Base-by-base conservation (phyloP, 2,888 invertebrate species). In the Ichneumoninae sp. region DNA sequence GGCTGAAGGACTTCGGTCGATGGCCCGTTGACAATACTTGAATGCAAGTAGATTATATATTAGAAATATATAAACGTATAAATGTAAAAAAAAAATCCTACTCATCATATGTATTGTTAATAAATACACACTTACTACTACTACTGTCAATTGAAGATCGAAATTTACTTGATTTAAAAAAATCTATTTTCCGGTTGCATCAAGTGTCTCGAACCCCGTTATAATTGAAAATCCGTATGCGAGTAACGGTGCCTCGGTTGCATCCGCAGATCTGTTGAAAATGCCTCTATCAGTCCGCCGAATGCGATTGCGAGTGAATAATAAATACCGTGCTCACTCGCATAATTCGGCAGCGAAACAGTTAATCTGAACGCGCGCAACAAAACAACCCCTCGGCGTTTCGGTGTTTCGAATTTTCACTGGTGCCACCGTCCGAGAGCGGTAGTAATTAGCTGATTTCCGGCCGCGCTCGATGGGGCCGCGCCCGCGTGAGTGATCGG, bases 401-500 rank as follows among this genome's bases (percentile, higher is more conserved):
- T 3, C 13, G 16, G 3, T 47, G 44, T 26, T 22, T 13, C 26
- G 7, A 22, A 57, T 57, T 26, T 10, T 26, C 22, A 13, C 2
- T 13, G 1, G 26, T 57, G 26, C 22, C 8, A 13, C 10, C 13
- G 26, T 4, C 3, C 13, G 10, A 22, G 13, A 13, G 44, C 44
- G 13, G 3, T 16, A 8, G 22, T 10, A 81, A 47, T 81, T 60
- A 44, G 54, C 70, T 74, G 85, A 82, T 79, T 85, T 82, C 57
- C 81, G 73, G 22, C 3, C 57, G 26, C 13, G 8, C 26, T 57
- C 4, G 3, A 57, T 10, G 22, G 26, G 22, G 57, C 57, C 10
- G 30, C 22, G 3, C 44, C 16, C 44, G 44, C 16, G 16, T 47
- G 44, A 47, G 44, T 7, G 57, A 57, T 26, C 26, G 26, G 57